These are phyloP conservation scores for Perithous albicinctus DNA, from an alignment of 2,888 invertebrate species.

Conservation along the genomic window DNA sequence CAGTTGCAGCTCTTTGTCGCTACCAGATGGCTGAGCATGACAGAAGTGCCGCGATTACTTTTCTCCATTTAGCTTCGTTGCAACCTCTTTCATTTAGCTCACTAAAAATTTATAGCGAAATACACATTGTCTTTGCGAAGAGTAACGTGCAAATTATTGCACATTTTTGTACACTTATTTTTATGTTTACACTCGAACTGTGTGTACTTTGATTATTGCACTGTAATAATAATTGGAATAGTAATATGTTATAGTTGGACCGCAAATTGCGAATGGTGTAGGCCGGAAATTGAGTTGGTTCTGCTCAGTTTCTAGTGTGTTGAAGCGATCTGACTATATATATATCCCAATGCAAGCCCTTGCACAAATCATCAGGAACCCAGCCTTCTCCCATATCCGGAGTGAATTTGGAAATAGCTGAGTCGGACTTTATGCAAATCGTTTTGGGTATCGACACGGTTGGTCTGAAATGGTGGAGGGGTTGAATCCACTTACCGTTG, in stretches of 20 bases:
- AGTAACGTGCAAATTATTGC: background rate
- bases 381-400: background rate
- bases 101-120: background rate
- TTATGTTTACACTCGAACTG: background rate
- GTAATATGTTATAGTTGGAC: conserved; percentile 5
- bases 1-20: conserved; percentile 2
- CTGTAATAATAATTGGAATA: conserved; percentile 20
- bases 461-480: background rate
- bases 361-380: conserved; percentile 22
- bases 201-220: background rate
- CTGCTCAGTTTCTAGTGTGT: conserved; percentile 24
- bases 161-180: background rate
- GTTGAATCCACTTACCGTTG: conserved; percentile 2
- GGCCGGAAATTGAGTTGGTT: conserved; percentile 34
- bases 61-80: conserved; percentile 22
- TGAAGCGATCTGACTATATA: background rate
- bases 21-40: conserved; percentile 17
- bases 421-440: conserved; percentile 37
- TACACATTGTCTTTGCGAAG: background rate
- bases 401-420: conserved; percentile 40
- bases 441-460: conserved; percentile 9
- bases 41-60: conserved; percentile 20
- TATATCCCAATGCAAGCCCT: background rate
- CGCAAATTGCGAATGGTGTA: conserved; percentile 44
- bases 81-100: background rate